Conservation (phyloP, 2,113 vertebrate species). For the Pomatorhinus ruficollis region DNA sequence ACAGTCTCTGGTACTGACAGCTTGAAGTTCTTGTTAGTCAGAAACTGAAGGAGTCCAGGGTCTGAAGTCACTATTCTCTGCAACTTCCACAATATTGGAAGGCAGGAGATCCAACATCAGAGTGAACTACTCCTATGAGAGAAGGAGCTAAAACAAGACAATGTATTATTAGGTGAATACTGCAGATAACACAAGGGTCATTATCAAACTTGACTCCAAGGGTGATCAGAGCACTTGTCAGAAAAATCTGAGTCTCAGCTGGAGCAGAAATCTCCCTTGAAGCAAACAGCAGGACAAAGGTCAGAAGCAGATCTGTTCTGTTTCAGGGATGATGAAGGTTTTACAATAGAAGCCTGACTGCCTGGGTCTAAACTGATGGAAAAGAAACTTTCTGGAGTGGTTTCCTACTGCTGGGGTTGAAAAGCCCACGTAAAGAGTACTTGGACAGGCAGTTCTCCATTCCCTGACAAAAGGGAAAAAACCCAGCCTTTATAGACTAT, state of each 20-base stretch:
- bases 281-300: constrained; percentile 15
- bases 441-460: background rate
- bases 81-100: background rate
- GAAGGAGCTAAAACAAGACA: constrained; percentile 7
- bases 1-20: background rate
- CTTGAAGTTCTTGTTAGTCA: background rate
- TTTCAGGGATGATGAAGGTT: background rate
- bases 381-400: constrained; percentile 31
- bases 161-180: background rate
- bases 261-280: constrained; percentile 13
- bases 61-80: background rate
- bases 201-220: constrained; percentile 30
- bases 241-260: constrained; percentile 17
- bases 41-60: background rate
- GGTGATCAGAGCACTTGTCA: background rate
- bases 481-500: background rate
- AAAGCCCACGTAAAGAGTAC: background rate
- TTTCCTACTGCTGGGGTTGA: background rate
- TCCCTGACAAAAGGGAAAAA: background rate
- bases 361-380: background rate
- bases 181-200: background rate
- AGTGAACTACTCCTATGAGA: background rate
- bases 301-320: constrained; percentile 4
- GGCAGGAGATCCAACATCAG: background rate
- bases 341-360: background rate